Evolutionary conservation across 2,113 vertebrate genomes (phyloP).

Genomic region (Bos javanicus): DNA sequence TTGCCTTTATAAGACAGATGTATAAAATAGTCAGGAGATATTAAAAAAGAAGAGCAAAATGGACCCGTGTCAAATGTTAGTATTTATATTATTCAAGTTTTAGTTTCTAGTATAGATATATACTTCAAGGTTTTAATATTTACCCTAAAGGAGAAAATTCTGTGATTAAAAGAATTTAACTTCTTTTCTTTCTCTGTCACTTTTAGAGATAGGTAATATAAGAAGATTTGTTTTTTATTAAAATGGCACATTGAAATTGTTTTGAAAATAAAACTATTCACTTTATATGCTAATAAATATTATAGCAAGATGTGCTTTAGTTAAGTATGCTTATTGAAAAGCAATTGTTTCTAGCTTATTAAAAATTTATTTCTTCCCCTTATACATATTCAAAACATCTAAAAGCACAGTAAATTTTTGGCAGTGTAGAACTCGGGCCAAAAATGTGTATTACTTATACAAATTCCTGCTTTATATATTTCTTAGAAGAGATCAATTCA

Average conservation of each 20-base stretch:
- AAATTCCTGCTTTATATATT: neutral
- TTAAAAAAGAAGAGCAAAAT: neutral
- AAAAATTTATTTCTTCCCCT: neutral
- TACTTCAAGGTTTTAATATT: neutral
- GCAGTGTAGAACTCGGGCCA: neutral
- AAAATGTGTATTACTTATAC: neutral
- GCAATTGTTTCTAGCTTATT: slow-evolving; percentile 8
- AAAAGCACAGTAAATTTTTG: slow-evolving; percentile 10
- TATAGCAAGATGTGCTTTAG: neutral
- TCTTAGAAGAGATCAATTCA: neutral
- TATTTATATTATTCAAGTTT: neutral
- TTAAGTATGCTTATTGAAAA: slow-evolving; percentile 45
- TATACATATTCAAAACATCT: neutral
- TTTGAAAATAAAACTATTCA: neutral
- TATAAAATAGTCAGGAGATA: neutral
- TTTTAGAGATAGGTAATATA: neutral
- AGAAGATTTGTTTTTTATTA: slow-evolving; percentile 18
- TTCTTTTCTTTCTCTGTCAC: neutral
- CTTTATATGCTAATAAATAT: neutral
- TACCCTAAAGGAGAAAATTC: neutral
- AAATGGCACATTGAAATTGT: neutral
- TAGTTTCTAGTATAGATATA: neutral
- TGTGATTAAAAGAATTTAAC: neutral
- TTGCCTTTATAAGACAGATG: neutral
- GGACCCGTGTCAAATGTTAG: neutral